Base-by-base conservation (phyloP, 2,797 vertebrate genomes). In the Triplophysa bombifrons region DNA sequence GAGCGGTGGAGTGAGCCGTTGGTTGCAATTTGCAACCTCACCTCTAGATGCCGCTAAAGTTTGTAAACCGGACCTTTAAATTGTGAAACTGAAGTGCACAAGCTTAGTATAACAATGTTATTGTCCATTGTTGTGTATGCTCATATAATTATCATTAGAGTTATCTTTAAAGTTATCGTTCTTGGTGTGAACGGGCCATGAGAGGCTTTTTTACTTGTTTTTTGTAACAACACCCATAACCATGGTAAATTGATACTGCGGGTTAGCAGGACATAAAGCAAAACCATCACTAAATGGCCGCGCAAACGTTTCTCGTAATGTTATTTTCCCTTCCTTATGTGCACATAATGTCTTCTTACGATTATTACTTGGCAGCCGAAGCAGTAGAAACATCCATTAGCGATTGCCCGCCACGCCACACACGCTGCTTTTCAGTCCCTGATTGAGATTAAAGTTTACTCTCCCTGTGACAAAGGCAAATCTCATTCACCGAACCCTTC, bases 391-490 rank as follows among this genome's bases (percentile, higher is more conserved):
- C 60, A 61, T 30, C 78, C 78, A 80, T 80, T 80, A 80, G 70
- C 3, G 78, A 80, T 80, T 80, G 66, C 20, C 41, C 2, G 53
- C 63, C 58, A 60, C 22, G 6, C 22, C 56, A 6, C 60, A 61
- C 41, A 38, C 80, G 61, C 65, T 41, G 75, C 67, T 69, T 60
- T 67, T 79, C 50, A 63, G 78, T 27, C 51, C 51, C 50, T 81
- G 83, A 85, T 85, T 87, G 76, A 87, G 85, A 85, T 82, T 76
- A 82, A 86, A 80, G 72, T 82, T 83, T 80, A 85, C 86, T 82
- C 82, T 82, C 51, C 51, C 65, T n/a, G 71, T 73, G 80, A 81
- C 85, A 65, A 74, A 74, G 78, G 78, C 46, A 16, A 67, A 61
- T 74, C 81, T 67, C 58, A 41, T 69, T 74, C 82, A 71, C 65